Evolutionary conservation across 2,113 vertebrate genomes (phyloP).

Genomic region (Pituophis catenifer): DNA sequence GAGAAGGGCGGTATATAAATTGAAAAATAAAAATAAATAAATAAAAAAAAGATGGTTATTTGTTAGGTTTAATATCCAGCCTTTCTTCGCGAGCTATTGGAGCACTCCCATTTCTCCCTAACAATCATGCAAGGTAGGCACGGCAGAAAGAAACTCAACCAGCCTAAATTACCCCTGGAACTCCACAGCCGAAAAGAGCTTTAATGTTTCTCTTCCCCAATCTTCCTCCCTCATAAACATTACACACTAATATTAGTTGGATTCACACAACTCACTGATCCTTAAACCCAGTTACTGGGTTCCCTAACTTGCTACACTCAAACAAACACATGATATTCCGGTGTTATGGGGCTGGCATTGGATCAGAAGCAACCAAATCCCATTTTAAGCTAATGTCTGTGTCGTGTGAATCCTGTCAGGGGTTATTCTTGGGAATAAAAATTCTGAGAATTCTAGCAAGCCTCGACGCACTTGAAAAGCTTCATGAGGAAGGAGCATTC

Average conservation of each 20-base stretch:
- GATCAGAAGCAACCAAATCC: background rate
- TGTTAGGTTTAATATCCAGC: background rate
- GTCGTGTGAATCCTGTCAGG: background rate
- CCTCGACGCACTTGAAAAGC: background rate
- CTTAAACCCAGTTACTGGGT: background rate
- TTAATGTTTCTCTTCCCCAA: background rate
- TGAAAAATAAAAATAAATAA: too few relatives aligned
- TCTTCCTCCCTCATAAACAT: background rate
- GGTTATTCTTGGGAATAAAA: background rate
- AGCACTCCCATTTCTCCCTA: background rate
- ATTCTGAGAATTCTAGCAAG: background rate
- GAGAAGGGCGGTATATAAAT: too few relatives aligned
- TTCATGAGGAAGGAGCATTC: background rate
- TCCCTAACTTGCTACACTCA: background rate
- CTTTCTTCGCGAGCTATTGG: background rate
- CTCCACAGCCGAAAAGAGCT: background rate
- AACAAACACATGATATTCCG: background rate
- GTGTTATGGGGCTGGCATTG: background rate
- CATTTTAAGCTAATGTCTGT: background rate
- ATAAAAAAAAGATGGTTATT: background rate
- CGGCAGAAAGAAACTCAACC: background rate
- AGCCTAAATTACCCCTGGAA: background rate
- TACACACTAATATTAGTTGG: rapidly evolving
- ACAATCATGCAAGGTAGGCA: background rate
- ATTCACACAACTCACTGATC: background rate